Evolutionary conservation across 2,797 vertebrate species (phyloP).

Genomic region (Gymnoscopelus microlampas): DNA sequence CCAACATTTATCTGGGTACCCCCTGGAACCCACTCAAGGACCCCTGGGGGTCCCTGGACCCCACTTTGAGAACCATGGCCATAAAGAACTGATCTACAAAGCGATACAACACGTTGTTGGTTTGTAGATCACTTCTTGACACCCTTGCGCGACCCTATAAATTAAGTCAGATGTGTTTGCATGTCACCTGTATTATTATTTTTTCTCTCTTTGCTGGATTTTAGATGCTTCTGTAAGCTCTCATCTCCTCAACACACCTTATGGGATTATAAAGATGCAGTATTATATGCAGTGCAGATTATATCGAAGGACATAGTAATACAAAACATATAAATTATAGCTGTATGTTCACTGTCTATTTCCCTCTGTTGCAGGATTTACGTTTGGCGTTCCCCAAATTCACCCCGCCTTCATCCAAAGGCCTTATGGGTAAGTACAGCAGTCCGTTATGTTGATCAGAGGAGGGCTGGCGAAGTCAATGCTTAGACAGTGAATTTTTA

Average conservation of each 20-base stretch:
- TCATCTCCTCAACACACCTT: neutral
- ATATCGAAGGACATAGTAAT: too few relatives aligned
- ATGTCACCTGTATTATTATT: slow-evolving; percentile 27
- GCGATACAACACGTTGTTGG: too few relatives aligned
- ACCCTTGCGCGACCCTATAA: too few relatives aligned
- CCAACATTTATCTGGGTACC: too few relatives aligned
- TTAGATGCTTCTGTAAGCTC: neutral
- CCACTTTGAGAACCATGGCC: too few relatives aligned
- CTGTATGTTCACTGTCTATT: neutral
- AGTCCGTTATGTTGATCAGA: slow-evolving; percentile 27
- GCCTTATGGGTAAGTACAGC: slow-evolving; percentile 95
- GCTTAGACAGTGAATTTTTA: neutral
- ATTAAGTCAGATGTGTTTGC: slow-evolving; percentile 6
- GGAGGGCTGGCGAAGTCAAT: neutral
- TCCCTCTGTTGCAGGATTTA: slow-evolving; percentile 86
- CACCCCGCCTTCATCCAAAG: slow-evolving; percentile 99
- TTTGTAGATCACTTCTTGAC: too few relatives aligned
- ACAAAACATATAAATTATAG: neutral
- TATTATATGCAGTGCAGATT: too few relatives aligned
- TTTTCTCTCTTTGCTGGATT: slow-evolving; percentile 23
- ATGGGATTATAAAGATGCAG: neutral
- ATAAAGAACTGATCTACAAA: too few relatives aligned
- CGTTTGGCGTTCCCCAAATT: slow-evolving; percentile 98
- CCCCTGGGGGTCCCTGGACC: too few relatives aligned
- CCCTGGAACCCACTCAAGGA: too few relatives aligned